Evolutionary conservation across 2,113 vertebrate species (phyloP).

Genomic region (Atrichornis clamosus): DNA sequence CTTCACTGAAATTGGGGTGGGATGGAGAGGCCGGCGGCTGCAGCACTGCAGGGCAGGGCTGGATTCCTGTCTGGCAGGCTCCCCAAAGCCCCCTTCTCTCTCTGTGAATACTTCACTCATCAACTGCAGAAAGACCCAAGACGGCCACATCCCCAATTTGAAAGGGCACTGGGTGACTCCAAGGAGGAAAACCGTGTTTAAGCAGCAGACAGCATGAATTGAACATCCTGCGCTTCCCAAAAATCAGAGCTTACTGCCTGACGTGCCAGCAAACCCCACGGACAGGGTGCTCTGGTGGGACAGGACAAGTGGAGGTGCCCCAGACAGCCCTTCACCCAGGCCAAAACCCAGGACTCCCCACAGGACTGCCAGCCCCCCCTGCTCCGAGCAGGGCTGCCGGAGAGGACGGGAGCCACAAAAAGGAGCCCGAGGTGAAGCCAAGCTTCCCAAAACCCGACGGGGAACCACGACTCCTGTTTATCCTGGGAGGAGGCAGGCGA

Average conservation of each 20-base stretch:
- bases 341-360: background rate
- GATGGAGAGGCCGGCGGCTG: background rate
- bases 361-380: background rate
- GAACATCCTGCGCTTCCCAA: background rate
- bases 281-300: background rate
- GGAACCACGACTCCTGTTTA: background rate
- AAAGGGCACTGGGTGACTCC: background rate
- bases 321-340: background rate
- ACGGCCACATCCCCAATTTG: background rate
- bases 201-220: background rate
- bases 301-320: background rate
- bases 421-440: background rate
- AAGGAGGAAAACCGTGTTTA: background rate
- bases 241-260: background rate
- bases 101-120: background rate
- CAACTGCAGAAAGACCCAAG: background rate
- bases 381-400: rapidly evolving
- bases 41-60: background rate
- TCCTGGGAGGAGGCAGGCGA: background rate
- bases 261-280: rapidly evolving
- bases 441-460: background rate
- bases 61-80: background rate
- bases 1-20: background rate
- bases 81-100: background rate
- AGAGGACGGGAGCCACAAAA: rapidly evolving